These are phyloP conservation scores for Cnemophilus loriae DNA, from an alignment of 2,113 vertebrate genomes.

Conservation along the genomic window DNA sequence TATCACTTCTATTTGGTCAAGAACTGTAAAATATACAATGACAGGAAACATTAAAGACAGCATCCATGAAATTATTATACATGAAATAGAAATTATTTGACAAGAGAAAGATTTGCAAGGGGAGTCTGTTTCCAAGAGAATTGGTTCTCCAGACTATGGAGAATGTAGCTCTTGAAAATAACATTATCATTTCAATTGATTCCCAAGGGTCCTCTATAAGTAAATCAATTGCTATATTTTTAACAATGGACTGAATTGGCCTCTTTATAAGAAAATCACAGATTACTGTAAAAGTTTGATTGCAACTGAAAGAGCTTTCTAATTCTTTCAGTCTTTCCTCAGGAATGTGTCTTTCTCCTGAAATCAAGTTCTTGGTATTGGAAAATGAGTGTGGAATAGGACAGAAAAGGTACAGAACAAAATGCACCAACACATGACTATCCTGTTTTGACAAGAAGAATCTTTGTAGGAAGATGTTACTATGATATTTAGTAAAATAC, in stretches of 20 bases:
- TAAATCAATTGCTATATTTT: neutral
- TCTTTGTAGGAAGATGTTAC: conserved; percentile 27
- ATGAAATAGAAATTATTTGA: neutral
- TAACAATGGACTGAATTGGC: neutral
- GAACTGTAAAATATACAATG: neutral
- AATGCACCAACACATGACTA: neutral
- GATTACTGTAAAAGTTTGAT: neutral
- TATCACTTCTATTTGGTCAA: neutral
- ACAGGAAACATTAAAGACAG: neutral
- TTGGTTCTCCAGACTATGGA: neutral
- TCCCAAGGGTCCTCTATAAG: neutral
- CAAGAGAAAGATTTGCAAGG: neutral
- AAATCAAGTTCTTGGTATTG: neutral
- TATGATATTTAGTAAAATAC: conserved; percentile 19
- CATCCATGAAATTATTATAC: neutral
- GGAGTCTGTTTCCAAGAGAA: neutral
- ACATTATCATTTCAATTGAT: neutral
- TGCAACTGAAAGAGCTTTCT: neutral
- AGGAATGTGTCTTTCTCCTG: neutral
- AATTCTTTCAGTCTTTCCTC: neutral
- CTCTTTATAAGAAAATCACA: neutral
- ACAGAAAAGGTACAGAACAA: neutral
- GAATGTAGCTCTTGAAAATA: neutral
- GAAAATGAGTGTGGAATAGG: neutral
- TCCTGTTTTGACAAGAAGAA: neutral